A percentile compares a stretch with the other conserved stretches of the same genome.
phyloP scores from a whole-genome alignment of 2,888 invertebrate species.

The Glomeris marginata region DNA sequence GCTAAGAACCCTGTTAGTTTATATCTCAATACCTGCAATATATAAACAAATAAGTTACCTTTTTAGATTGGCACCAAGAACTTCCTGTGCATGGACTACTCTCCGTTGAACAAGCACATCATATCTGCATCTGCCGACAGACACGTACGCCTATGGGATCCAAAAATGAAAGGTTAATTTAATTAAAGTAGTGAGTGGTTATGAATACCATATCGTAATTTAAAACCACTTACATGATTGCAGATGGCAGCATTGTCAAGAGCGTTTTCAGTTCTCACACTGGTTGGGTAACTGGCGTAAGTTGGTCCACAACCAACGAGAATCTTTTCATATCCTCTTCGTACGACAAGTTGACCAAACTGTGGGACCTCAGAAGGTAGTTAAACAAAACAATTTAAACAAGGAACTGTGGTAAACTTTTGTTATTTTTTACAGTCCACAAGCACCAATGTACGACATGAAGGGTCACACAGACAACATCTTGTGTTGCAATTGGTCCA shows the following conservation, averaged over 20 bases:
- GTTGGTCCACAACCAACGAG: constrained; percentile 71
- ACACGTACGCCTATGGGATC: constrained; percentile 80
- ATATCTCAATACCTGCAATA: not conserved
- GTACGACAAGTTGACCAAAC: constrained; percentile 76
- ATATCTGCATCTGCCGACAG: constrained; percentile 82
- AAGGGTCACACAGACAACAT: constrained; percentile 88
- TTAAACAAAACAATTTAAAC: constrained; percentile 11
- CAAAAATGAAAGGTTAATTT: constrained; percentile 57
- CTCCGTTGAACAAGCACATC: constrained; percentile 51
- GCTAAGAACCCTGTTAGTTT: not conserved
- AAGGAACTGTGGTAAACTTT: constrained; percentile 8
- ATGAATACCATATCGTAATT: not conserved
- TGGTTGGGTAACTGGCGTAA: constrained; percentile 80
- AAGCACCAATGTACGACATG: constrained; percentile 80
- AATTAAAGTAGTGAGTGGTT: not conserved
- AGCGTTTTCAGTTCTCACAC: constrained; percentile 73
- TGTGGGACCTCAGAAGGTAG: constrained; percentile 90
- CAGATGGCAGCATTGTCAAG: constrained; percentile 76
- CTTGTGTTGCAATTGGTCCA: constrained; percentile 85
- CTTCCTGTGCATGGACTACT: constrained; percentile 73
- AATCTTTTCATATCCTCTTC: constrained; percentile 82
- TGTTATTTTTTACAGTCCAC: constrained; percentile 47
- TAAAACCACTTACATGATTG: constrained; percentile 21
- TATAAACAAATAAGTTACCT: constrained; percentile 3
- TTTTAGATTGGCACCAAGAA: constrained; percentile 63